Evolutionary conservation across 2,797 vertebrate genomes (phyloP).

Genomic region (Avahi laniger): DNA sequence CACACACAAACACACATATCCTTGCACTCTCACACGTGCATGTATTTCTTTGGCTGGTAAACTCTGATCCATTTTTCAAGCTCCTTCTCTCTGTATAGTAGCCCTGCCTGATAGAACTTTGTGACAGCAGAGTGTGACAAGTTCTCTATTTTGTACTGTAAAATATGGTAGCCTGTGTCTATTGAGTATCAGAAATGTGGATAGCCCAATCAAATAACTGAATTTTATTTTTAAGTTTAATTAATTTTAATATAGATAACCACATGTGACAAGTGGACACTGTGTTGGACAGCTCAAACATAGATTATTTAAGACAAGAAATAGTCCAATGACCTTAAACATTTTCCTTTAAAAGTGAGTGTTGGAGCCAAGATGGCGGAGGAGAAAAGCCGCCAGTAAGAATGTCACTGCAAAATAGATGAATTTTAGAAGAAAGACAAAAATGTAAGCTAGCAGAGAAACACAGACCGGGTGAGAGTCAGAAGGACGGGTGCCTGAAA

Average conservation of each 20-base stretch:
- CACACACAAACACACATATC: neutral
- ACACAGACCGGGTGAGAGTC: no score
- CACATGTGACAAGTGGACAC: neutral
- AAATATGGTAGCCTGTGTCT: neutral
- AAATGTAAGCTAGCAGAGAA: no score
- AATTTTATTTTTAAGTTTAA: neutral
- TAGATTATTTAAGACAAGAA: neutral
- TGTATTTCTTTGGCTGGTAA: neutral
- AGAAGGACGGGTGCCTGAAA: no score
- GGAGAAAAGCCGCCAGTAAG: no score
- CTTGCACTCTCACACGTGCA: neutral
- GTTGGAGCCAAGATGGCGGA: no score
- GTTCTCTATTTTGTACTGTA: neutral
- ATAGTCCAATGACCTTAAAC: neutral
- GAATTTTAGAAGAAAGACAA: no score
- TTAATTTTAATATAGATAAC: neutral
- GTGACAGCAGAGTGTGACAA: neutral
- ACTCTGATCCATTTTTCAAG: neutral
- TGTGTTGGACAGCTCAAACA: neutral
- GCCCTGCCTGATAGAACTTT: neutral
- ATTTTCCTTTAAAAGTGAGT: neutral
- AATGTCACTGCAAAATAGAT: no score
- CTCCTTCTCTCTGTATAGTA: neutral
- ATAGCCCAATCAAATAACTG: neutral
- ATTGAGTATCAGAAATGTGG: neutral